Conservation (phyloP, 2,113 vertebrate genomes). For the Myanophis thanlyinensis region DNA sequence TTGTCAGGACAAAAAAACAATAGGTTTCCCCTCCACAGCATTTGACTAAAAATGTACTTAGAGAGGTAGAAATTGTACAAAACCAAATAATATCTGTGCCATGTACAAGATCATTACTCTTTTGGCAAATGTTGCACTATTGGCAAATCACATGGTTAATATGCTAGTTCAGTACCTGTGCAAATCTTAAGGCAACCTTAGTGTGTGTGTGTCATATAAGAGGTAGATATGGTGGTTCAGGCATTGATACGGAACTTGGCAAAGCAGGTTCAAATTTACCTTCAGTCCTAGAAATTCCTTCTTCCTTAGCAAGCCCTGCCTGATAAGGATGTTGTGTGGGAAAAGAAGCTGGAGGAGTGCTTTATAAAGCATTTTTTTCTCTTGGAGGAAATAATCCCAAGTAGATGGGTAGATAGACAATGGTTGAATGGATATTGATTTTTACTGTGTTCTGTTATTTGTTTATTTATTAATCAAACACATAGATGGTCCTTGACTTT, state of each 20-base stretch:
- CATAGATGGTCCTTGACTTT: too few relatives aligned
- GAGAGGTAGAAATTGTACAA: background rate
- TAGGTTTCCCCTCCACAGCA: background rate
- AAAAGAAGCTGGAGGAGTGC: background rate
- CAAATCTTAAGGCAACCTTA: background rate
- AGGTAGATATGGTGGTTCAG: background rate
- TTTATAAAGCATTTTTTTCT: background rate
- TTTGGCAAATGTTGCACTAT: background rate
- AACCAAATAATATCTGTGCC: background rate
- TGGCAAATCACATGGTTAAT: background rate
- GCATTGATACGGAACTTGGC: background rate
- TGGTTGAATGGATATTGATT: background rate
- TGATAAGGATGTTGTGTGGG: background rate
- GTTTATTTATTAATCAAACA: background rate
- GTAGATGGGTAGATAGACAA: background rate
- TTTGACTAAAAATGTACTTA: background rate
- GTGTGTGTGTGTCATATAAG: background rate
- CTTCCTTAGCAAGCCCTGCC: background rate
- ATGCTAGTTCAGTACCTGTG: background rate
- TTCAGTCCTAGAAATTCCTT: background rate
- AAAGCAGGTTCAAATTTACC: background rate
- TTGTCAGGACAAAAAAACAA: background rate
- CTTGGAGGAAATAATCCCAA: background rate
- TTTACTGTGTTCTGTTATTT: background rate
- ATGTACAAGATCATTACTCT: background rate